These are phyloP conservation scores for Blastobasis adustella DNA, from an alignment of 2,888 invertebrate species.

Conservation along the genomic window DNA sequence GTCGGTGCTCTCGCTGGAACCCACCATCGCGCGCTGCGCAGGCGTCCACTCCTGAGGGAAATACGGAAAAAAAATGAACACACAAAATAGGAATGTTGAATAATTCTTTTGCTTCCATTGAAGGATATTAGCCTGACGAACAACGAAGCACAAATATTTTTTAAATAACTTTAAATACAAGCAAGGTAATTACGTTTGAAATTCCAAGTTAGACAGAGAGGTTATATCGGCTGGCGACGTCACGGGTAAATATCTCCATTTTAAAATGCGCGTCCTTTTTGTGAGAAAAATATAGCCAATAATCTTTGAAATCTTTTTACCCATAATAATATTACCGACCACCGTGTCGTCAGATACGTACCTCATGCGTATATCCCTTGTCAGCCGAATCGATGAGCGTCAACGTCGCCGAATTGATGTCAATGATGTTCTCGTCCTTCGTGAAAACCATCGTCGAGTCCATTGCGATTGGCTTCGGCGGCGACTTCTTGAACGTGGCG, in stretches of 20 bases:
- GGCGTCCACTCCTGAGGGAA: conserved; percentile 51
- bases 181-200: too few relatives aligned
- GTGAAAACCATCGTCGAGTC: conserved; percentile 53
- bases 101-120: background rate
- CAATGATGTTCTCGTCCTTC: conserved; percentile 54
- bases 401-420: conserved; percentile 64
- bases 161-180: too few relatives aligned
- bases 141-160: too few relatives aligned
- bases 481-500: conserved; percentile 54
- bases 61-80: background rate
- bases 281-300: too few relatives aligned
- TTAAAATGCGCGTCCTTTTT: too few relatives aligned
- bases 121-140: too few relatives aligned
- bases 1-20: conserved; percentile 63
- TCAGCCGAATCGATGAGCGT: conserved; percentile 52
- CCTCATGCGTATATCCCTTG: conserved; percentile 39
- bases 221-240: too few relatives aligned
- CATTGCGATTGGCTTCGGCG: conserved; percentile 44
- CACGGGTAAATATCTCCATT: too few relatives aligned
- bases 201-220: too few relatives aligned
- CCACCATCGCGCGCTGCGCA: conserved; percentile 65
- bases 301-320: too few relatives aligned
- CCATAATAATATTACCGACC: too few relatives aligned
- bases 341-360: conserved; percentile 16
- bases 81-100: too few relatives aligned